These are phyloP conservation scores for Cryptus armator DNA, from an alignment of 2,888 invertebrate species.

Conservation along the genomic window DNA sequence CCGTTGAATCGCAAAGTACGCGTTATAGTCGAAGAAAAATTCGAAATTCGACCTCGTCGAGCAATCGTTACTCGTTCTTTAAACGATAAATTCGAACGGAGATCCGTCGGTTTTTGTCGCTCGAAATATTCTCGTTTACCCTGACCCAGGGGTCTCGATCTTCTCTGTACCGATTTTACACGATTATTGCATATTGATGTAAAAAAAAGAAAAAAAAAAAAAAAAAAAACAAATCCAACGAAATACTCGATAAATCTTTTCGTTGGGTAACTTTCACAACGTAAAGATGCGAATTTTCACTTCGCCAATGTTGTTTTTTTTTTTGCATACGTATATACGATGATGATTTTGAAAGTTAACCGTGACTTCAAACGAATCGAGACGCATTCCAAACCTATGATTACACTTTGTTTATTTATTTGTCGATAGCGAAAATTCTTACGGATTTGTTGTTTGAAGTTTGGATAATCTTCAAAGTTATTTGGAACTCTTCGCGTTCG, in stretches of 20 bases:
- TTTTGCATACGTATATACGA: slow-evolving; percentile 29
- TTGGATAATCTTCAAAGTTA: slow-evolving; percentile 65
- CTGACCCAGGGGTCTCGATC: slow-evolving; percentile 74
- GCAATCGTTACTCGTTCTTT: slow-evolving; percentile 16
- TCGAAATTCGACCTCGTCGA: neutral
- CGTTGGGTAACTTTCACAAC: slow-evolving; percentile 63
- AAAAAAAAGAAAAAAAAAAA: slow-evolving; percentile 38
- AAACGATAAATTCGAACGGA: neutral
- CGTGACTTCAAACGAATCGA: slow-evolving; percentile 22
- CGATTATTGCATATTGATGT: slow-evolving; percentile 22
- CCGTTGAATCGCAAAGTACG: neutral
- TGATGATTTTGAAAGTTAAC: slow-evolving; percentile 69
- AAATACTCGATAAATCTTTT: slow-evolving; percentile 45
- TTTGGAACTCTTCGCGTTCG: slow-evolving; percentile 33
- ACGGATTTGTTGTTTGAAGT: slow-evolving; percentile 51
- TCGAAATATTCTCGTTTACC: slow-evolving; percentile 65
- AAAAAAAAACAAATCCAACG: slow-evolving; percentile 64
- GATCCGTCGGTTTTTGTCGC: slow-evolving; percentile 15
- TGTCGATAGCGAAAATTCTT: slow-evolving; percentile 1
- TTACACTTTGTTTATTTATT: slow-evolving; percentile 17
- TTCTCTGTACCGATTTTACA: slow-evolving; percentile 75
- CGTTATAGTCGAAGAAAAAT: neutral
- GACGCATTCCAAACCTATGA: neutral
- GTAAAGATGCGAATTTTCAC: slow-evolving; percentile 40
- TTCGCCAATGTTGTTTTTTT: slow-evolving; percentile 49